phyloP scores from a whole-genome alignment of 1,140 invertebrate species.

The Atta texana region DNA sequence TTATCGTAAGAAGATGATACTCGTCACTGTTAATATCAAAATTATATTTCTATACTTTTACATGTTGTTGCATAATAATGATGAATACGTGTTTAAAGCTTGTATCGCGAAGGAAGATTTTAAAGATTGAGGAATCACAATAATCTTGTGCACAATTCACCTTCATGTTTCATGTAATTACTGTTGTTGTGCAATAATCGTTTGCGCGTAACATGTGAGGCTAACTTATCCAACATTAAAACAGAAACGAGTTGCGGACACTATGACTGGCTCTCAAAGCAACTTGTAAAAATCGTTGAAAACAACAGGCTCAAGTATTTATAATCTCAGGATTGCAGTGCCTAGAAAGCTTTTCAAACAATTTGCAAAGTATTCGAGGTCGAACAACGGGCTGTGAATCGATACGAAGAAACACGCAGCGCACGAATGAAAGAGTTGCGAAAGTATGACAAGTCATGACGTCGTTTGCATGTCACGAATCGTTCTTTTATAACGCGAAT shows the following conservation, averaged over 20 bases:
- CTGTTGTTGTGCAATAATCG: constrained; percentile 15
- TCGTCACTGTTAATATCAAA: background rate
- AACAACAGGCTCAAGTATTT: constrained; percentile 63
- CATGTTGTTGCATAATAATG: background rate
- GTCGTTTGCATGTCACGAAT: background rate
- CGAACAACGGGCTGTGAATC: constrained; percentile 53
- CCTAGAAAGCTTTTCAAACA: constrained; percentile 45
- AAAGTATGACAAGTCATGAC: background rate
- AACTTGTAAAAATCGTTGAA: constrained; percentile 53
- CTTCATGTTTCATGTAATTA: constrained; percentile 17
- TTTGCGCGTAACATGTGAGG: constrained; percentile 6
- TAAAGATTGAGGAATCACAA: background rate
- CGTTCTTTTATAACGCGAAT: background rate
- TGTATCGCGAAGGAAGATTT: background rate
- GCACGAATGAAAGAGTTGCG: background rate
- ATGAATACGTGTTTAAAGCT: no score
- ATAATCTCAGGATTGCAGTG: constrained; percentile 40
- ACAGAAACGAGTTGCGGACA: constrained; percentile 23
- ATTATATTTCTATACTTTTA: background rate
- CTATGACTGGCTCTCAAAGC: constrained; percentile 50
- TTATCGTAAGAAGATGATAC: no score
- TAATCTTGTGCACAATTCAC: constrained; percentile 15
- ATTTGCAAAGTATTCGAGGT: constrained; percentile 26
- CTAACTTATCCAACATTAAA: constrained; percentile 44
- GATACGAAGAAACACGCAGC: constrained; percentile 42